A percentile compares a stretch with the other conserved stretches of the same genome.
Conservation (phyloP, 2,888 invertebrate species). For the Scaptomyza parva region DNA sequence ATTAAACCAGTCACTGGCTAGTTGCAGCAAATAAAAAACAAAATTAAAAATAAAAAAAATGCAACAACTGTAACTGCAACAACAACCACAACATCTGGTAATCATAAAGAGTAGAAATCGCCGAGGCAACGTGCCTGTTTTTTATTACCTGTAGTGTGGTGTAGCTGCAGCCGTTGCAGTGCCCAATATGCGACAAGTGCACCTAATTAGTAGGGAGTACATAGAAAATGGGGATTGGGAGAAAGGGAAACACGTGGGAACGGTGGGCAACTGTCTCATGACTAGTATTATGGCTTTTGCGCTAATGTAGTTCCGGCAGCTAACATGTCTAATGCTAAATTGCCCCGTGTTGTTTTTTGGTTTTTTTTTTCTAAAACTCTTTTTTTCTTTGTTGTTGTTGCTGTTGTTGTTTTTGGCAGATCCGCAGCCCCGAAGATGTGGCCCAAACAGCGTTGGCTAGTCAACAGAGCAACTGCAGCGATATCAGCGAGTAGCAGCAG, state of each 20-base stretch:
- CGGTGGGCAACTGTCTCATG: slow-evolving; percentile 18
- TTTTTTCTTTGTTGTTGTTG: slow-evolving; percentile 1
- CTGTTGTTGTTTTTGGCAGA: slow-evolving; percentile 38
- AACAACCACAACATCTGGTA: slow-evolving; percentile 49
- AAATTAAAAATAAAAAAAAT: slow-evolving; percentile 41
- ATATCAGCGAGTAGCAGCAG: slow-evolving; percentile 68
- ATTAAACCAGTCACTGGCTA: slow-evolving; percentile 82
- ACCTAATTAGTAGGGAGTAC: slow-evolving; percentile 72
- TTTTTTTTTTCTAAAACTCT: slow-evolving; percentile 1
- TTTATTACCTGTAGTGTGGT: slow-evolving; percentile 32
- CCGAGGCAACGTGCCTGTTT: slow-evolving; percentile 55
- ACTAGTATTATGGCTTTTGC: slow-evolving; percentile 17
- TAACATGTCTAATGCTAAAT: slow-evolving; percentile 70
- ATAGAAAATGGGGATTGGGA: background rate
- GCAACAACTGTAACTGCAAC: slow-evolving; percentile 51
- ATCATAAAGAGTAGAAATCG: slow-evolving; percentile 70
- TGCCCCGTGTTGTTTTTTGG: slow-evolving; percentile 26
- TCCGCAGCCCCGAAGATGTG: slow-evolving; percentile 67
- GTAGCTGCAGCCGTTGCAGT: slow-evolving; percentile 6
- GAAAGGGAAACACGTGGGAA: background rate
- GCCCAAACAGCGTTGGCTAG: slow-evolving; percentile 77
- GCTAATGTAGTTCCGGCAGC: slow-evolving; percentile 65
- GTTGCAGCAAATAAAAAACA: slow-evolving; percentile 41
- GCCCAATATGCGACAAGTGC: slow-evolving; percentile 74
- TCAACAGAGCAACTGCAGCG: slow-evolving; percentile 69